These are phyloP conservation scores for Aplysia californica DNA, from an alignment of 1,140 invertebrate genomes.

Conservation along the genomic window DNA sequence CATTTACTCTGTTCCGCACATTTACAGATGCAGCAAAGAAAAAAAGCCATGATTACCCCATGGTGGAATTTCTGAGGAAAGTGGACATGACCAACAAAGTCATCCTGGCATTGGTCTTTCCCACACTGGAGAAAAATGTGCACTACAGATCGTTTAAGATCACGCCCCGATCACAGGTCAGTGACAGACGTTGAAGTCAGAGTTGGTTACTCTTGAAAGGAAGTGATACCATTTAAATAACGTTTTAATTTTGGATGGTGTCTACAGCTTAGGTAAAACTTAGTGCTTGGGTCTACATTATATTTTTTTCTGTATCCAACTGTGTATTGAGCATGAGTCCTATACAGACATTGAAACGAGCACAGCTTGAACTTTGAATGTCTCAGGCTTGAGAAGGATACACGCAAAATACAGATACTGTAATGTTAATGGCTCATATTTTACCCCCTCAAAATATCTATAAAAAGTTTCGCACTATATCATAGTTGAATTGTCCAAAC, in stretches of 20 bases:
- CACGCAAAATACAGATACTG: no score
- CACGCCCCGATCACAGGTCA: conserved; percentile 46
- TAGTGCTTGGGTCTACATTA: not conserved
- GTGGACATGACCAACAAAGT: conserved; percentile 75
- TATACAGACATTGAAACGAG: not conserved
- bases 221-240: no score
- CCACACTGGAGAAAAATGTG: conserved; percentile 51
- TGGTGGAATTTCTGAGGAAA: conserved; percentile 70
- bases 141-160: conserved; percentile 70
- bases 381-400: no score
- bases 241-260: not conserved
- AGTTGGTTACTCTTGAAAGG: not conserved
- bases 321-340: not conserved
- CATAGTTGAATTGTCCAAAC: no score
- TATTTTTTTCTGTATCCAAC: not conserved
- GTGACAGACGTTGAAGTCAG: not conserved
- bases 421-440: no score
- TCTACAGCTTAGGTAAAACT: not conserved
- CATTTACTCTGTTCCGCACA: not conserved
- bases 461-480: no score
- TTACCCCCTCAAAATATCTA: no score
- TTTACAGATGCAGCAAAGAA: not conserved
- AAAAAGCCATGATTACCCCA: conserved; percentile 2
- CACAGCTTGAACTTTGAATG: no score
- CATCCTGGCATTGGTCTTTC: conserved; percentile 73